A percentile compares a stretch with the other conserved stretches of the same genome.
These are phyloP conservation scores for Allobates femoralis DNA, from an alignment of 2,797 vertebrate species.

Conservation along the genomic window DNA sequence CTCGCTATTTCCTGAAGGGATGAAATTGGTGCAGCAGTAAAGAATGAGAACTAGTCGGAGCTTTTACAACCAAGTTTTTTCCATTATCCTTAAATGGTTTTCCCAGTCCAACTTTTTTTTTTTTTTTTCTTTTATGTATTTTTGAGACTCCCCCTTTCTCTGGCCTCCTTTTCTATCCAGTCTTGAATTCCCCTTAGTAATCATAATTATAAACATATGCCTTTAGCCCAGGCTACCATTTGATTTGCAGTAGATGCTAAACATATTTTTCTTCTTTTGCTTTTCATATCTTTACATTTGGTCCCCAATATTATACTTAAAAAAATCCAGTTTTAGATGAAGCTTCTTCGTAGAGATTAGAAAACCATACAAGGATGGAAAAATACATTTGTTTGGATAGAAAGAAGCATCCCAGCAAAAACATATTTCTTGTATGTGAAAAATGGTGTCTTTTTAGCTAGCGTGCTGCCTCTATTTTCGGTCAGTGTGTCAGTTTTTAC, in stretches of 20 bases:
- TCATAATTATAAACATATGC: constrained; percentile 82
- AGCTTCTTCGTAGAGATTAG: background rate
- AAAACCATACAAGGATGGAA: background rate
- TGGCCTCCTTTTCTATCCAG: constrained; percentile 74
- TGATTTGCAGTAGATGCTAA: constrained; percentile 66
- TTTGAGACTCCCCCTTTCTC: constrained; percentile 69
- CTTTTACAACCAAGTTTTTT: constrained; percentile 69
- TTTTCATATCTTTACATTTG: constrained; percentile 32
- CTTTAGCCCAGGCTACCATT: constrained; percentile 73
- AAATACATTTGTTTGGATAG: constrained; percentile 13
- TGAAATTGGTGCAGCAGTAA: constrained; percentile 65
- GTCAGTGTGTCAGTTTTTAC: too few relatives aligned
- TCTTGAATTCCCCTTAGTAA: constrained; percentile 75
- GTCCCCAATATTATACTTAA: constrained; percentile 16
- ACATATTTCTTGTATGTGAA: too few relatives aligned
- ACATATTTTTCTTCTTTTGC: constrained; percentile 31
- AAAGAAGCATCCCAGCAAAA: background rate
- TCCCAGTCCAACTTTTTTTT: too few relatives aligned
- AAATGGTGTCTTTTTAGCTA: too few relatives aligned
- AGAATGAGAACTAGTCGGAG: constrained; percentile 62
- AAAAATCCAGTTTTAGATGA: too few relatives aligned
- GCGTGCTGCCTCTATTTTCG: too few relatives aligned
- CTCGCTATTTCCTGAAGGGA: constrained; percentile 59
- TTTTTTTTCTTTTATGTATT: too few relatives aligned
- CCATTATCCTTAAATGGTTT: constrained; percentile 68